Percentiles rank a stretch among this genome's conserved stretches.
These are phyloP conservation scores for Philopedon plagiatum DNA, from an alignment of 2,888 invertebrate genomes.

Conservation along the genomic window DNA sequence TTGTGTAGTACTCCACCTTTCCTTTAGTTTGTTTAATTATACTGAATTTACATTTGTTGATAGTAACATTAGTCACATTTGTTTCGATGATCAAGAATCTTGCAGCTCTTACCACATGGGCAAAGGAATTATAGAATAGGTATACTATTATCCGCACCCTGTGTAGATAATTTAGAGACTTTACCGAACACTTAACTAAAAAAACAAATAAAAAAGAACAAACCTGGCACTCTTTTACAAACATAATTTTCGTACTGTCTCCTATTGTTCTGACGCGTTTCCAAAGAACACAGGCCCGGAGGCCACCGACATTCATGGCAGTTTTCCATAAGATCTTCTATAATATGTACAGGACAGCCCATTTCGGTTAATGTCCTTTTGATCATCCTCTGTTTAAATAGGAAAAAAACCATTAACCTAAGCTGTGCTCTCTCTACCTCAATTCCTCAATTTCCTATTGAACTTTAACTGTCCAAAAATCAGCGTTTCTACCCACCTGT, in stretches of 20 bases:
- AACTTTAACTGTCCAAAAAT: not conserved
- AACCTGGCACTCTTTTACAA: slow-evolving; percentile 94
- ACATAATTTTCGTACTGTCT: slow-evolving; percentile 95
- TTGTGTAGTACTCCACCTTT: no score
- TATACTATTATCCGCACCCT: no score
- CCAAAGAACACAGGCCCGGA: slow-evolving; percentile 90
- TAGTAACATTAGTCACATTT: no score
- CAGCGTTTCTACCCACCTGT: slow-evolving; percentile 74
- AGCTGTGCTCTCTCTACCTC: no score
- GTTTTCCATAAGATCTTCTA: slow-evolving; percentile 97
- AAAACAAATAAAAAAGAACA: slow-evolving; percentile 65
- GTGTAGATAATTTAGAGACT: no score
- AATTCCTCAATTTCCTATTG: slow-evolving; percentile 11
- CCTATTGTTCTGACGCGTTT: slow-evolving; percentile 94
- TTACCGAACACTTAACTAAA: no score
- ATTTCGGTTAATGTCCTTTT: slow-evolving; percentile 93
- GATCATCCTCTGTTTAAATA: slow-evolving; percentile 84
- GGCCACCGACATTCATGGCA: slow-evolving; percentile 98
- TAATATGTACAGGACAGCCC: slow-evolving; percentile 93
- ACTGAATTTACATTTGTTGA: no score
- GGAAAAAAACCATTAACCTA: slow-evolving; percentile 9
- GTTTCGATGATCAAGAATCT: no score
- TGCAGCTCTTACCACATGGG: no score
- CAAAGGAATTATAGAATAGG: no score
- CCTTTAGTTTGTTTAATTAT: no score